Evolutionary conservation across 1,140 invertebrate genomes (phyloP), one percentile per base, ranked within the genome.

Genomic region (Drosophila sproati): DNA sequence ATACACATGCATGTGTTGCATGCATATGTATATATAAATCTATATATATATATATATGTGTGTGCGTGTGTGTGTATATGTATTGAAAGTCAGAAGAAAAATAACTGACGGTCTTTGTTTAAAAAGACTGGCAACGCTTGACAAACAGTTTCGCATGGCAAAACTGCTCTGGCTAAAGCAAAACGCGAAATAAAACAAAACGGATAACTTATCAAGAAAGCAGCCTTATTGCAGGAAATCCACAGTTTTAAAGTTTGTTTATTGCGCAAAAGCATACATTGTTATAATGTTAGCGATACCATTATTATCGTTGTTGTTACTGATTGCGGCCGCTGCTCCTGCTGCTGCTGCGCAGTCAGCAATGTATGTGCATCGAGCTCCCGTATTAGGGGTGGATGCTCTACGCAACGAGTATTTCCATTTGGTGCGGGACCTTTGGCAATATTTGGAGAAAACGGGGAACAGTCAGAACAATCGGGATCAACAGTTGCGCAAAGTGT

Each of bases 321-420:
- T 35, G 48, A 34, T 47, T 28, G n/a, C 37, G 5, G 8, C 6
- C 20, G 28, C 12, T n/a, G 39, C 34, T 41, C 48, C 8, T 10
- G 28, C 10, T 28, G 41, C 59, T 39, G 41, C 52, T 60, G 55
- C 66, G 43, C 59, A 52, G 31, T 35, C 51, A 20, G 20, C 20
- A 31, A 43, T 48, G 28, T 72, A 77, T 55, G 35, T n/a, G 37
- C 39, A 71, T n/a, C 67, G 55, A 37, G 57, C 31, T 4, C 69
- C 78, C n/a, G 47, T 51, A 7, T 52, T 75, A 41, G 63, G 80
- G 32, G 93, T 96, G 6, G 95, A 96, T 80, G 74, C 93, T 43
- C 73, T 95, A 57, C 94, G 95, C 35, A 91, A 93, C 3, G 92
- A 94, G 37, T 94, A 96, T 67, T 80, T 95, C 4, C 73, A 82